Evolutionary conservation across 2,797 vertebrate species (phyloP), one percentile per base, ranked within the genome.

Genomic region (Periophthalmus magnuspinnatus): DNA sequence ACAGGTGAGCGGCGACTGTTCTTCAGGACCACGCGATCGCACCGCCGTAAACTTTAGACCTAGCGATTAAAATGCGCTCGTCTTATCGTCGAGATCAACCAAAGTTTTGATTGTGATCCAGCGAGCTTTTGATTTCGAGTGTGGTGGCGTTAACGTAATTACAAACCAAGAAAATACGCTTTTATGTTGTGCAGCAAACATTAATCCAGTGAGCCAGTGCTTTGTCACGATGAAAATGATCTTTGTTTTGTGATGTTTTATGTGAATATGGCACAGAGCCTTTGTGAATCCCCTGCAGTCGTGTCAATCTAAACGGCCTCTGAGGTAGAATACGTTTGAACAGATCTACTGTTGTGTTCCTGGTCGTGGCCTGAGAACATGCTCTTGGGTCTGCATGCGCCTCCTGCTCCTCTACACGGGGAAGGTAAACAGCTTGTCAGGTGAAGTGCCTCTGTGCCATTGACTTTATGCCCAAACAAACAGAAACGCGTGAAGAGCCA

Each of bases 401-500:
- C 22, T 68, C 36, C 11, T 34, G 19, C 21, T 22, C n/a, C 50
- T 32, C 36, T 32, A 63, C 21, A 63, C 67, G 52, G 4, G 59
- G 21, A 64, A 79, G 66, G 71, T 24, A 34, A 70, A 71, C 52
- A 54, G 57, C 70, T 57, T 50, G 62, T 72, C 41, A 52, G 47
- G 63, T 50, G 47, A 50, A 54, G 33, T 45, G 58, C 21, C 14
- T 14, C 55, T 10, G 3, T 66, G 54, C 60, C 67, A 68, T 75
- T 74, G 63, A 76, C 69, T 67, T 62, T 22, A 36, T 55, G 68
- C 67, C 17, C 41, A 13, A 5, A 33, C 38, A 72, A 52, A 68
- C 36, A 68, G 41, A 68, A 41, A 24, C 6, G 11, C 4, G 7
- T 34, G 45, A 64, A 48, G 24, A 48, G 9, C 11, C 21, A 17